A percentile compares a stretch with the other conserved stretches of the same genome.
These are phyloP conservation scores for Cheilosia scutellata DNA, from an alignment of 2,888 invertebrate genomes.

Conservation along the genomic window DNA sequence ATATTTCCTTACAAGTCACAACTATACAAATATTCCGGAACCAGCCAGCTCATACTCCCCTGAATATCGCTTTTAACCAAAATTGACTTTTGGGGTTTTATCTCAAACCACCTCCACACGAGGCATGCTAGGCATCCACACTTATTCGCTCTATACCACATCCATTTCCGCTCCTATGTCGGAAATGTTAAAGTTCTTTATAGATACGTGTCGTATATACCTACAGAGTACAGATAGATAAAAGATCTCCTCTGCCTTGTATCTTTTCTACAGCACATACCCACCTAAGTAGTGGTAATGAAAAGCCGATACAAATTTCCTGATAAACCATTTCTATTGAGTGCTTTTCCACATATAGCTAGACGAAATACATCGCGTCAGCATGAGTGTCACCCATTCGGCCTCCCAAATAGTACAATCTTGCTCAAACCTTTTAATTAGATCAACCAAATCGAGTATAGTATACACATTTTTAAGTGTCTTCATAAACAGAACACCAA, in stretches of 20 bases:
- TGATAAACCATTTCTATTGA: constrained; percentile 57
- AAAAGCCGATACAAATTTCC: constrained; percentile 53
- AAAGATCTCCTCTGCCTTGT: constrained; percentile 19
- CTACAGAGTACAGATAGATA: background rate
- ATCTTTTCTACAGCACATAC: constrained; percentile 21
- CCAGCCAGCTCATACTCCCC: no score
- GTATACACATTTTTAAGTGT: constrained; percentile 21
- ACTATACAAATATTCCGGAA: no score
- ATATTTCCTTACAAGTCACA: no score
- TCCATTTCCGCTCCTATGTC: constrained; percentile 12
- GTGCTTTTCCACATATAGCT: constrained; percentile 39
- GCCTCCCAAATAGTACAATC: constrained; percentile 6
- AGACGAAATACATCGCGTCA: background rate
- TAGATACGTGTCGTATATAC: background rate
- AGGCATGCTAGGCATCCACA: background rate
- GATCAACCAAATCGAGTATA: constrained; percentile 61
- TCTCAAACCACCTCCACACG: background rate
- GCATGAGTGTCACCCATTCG: background rate
- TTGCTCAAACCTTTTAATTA: constrained; percentile 53
- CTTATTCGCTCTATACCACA: background rate
- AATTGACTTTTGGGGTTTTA: background rate
- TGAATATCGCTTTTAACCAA: no score
- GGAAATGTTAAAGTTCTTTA: constrained; percentile 29
- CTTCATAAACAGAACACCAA: background rate
- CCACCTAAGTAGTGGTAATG: constrained; percentile 21